Base-by-base conservation (phyloP, 2,888 invertebrate species). In the Horisme vitalbata region DNA sequence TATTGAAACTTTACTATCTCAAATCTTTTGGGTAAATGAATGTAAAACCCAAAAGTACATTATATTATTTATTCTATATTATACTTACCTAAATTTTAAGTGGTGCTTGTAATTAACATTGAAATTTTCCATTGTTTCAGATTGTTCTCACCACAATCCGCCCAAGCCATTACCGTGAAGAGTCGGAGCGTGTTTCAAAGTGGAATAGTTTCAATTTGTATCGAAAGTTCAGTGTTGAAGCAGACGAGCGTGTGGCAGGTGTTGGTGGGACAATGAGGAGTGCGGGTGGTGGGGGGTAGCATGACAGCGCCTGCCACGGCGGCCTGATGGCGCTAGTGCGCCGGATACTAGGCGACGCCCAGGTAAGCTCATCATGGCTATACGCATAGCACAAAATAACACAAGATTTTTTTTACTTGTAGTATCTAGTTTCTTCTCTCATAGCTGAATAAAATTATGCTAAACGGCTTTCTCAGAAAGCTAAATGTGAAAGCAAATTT, bases 291-390 rank as follows among this genome's bases (percentile, higher is more conserved):
- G 85, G 83, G 65, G 90, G 90, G 63, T 91, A 91, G 82, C 90
- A 91, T 86, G 91, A 84, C 79, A 79, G 81, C 85, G 76, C 79
- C 75, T 69, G 87, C 84, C 90, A 92, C 87, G 91, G 93, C 91
- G 91, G 94, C 91, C 93, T 94, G 91, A 93, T 95, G 94, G 94
- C 94, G 90, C 93, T 96, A 90, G 95, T 96, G 94, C 93, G 95
- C 88, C 93, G 94, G 78, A 94, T 96, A 83, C 92, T 96, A 78
- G 93, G 94, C 85, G 95, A 96, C 92, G 95, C 95, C 86, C 95
- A 95, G 93, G 94, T 95, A 82, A 89, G 77, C 31, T 10, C 5
- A 36, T 21, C 21, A 41, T 38, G n/a, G 8, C 11, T 2, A 2
- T n/a, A n/a, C n/a, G n/a, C n/a, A n/a, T n/a, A n/a, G n/a, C n/a